Evolutionary conservation across 2,113 vertebrate species (phyloP), one percentile per base, ranked within the genome.

Genomic region (Mobula hypostoma): DNA sequence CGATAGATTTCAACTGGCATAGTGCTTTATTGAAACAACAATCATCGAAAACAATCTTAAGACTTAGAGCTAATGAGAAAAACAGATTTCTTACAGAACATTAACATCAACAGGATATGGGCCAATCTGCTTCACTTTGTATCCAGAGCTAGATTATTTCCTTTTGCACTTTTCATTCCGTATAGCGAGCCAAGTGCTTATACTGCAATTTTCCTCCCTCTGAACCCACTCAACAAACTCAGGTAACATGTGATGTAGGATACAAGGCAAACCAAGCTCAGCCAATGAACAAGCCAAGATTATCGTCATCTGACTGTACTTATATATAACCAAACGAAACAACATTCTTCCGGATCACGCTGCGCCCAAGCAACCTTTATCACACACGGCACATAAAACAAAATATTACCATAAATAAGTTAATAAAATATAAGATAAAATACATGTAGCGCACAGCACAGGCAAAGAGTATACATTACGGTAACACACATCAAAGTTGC

Each of bases 31-130:
- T 90, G 61, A 88, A 63, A 88, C 61, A 56, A 61, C 58, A 63
- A 63, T 66, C 58, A 66, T 32, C 32, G n/a, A 90, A 90, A 66
- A 90, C 15, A 66, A 32, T 32, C 61, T 90, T 68, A 66, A 32
- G 29, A 90, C 27, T 32, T 66, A 32, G 61, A 90, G 61, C 61
- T 90, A 66, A 90, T 90, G 61, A 88, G 63, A 90, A 63, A 90
- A 66, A 90, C 61, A 90, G 29, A 19, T 90, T 90, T 90, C 5
- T 68, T 90, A 61, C 15, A 66, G 14, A 32, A 68, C 7, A 66
- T 68, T 90, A 90, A 19, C 63, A 27, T 90, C 85, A 66, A 21
- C 72, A 19, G 19, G 17, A 74, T 36, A 19, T 19, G 61, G 15
- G 61, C 61, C 29, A 66, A 90, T 32, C 24, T 90, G 56, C 2